Evolutionary conservation across 2,797 vertebrate genomes (phyloP).

Genomic region (Takifugu rubripes): DNA sequence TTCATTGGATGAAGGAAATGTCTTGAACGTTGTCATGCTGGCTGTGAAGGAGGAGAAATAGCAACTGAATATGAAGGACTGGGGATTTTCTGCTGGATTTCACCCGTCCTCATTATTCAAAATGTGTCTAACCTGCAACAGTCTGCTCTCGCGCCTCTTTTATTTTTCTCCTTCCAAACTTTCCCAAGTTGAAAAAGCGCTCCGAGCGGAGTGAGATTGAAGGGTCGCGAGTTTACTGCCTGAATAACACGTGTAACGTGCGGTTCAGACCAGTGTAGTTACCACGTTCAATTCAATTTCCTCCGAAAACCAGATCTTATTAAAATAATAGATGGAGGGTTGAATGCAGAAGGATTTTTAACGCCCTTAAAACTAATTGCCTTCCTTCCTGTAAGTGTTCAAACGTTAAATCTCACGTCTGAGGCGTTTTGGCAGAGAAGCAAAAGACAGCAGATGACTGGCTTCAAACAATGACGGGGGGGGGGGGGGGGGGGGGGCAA

Average conservation of each 20-base stretch:
- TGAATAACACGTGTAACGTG: slow-evolving; percentile 53
- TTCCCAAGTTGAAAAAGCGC: slow-evolving; percentile 37
- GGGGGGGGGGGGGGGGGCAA: slow-evolving; percentile 66
- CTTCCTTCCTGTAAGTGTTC: slow-evolving; percentile 70
- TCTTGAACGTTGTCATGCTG: slow-evolving; percentile 10
- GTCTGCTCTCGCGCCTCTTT: slow-evolving; percentile 30
- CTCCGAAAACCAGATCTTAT: slow-evolving; percentile 68
- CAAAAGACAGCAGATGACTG: slow-evolving; percentile 73
- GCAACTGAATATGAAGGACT: slow-evolving; percentile 34
- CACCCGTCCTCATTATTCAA: slow-evolving; percentile 52
- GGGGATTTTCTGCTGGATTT: slow-evolving; percentile 22
- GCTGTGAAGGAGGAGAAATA: slow-evolving; percentile 46
- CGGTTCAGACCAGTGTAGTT: slow-evolving; percentile 55
- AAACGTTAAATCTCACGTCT: slow-evolving; percentile 75
- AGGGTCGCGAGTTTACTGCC: slow-evolving; percentile 54
- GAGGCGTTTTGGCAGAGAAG: slow-evolving; percentile 72
- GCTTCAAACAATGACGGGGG: slow-evolving; percentile 69
- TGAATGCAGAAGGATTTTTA: slow-evolving; percentile 65
- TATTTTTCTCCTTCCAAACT: slow-evolving; percentile 3
- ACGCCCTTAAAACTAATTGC: slow-evolving; percentile 79
- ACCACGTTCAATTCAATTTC: slow-evolving; percentile 65
- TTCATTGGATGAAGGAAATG: too few species aligned
- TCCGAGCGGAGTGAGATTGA: slow-evolving; percentile 27
- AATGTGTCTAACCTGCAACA: slow-evolving; percentile 52
- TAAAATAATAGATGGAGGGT: slow-evolving; percentile 77